Conservation (phyloP, 2,797 vertebrate genomes). For the Eremophila alpestris region DNA sequence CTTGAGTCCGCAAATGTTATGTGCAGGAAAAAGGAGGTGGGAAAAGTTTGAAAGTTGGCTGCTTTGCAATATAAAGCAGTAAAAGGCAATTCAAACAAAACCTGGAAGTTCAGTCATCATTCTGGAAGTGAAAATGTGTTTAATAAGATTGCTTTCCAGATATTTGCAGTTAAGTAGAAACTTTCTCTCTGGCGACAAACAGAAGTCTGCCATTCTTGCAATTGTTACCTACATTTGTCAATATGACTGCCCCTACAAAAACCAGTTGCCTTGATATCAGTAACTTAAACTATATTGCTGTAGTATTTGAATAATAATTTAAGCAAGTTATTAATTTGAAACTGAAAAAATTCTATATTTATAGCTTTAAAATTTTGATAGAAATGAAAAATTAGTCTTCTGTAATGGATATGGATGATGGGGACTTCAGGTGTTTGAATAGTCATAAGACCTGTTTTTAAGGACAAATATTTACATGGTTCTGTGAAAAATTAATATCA, state of each 20-base stretch:
- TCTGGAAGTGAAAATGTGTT: constrained; percentile 66
- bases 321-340: background rate
- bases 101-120: constrained; percentile 63
- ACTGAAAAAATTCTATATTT: background rate
- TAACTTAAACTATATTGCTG: background rate
- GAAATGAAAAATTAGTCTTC: background rate
- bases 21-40: constrained; percentile 43
- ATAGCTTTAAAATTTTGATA: background rate
- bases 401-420: background rate
- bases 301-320: background rate
- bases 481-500: background rate
- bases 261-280: background rate
- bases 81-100: constrained; percentile 61
- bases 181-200: background rate
- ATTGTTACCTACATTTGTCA: background rate
- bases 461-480: background rate
- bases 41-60: constrained; percentile 9
- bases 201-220: background rate
- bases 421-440: background rate
- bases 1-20: background rate
- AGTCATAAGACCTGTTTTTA: background rate
- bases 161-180: constrained; percentile 28
- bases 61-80: background rate
- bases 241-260: background rate
- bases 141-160: constrained; percentile 72